phyloP scores from a whole-genome alignment of 2,888 invertebrate genomes.

The Apotomis capreana region DNA sequence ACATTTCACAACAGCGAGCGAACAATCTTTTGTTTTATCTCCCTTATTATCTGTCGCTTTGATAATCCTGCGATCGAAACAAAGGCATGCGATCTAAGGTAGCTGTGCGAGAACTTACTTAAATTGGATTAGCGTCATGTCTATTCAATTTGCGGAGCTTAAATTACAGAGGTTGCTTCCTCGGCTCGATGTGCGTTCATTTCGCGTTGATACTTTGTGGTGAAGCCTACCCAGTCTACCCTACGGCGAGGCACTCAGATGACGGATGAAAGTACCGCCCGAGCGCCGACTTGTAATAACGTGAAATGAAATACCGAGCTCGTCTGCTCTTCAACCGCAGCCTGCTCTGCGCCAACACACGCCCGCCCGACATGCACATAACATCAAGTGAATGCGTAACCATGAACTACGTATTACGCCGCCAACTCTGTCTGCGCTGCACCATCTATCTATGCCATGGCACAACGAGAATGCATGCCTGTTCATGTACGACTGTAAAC shows the following conservation, averaged over 20 bases:
- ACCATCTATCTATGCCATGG: slow-evolving; percentile 26
- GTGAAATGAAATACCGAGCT: slow-evolving; percentile 70
- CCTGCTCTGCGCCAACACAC: slow-evolving; percentile 52
- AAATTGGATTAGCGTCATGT: slow-evolving; percentile 35
- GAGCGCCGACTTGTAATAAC: slow-evolving; percentile 66
- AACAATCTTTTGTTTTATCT: slow-evolving; percentile 45
- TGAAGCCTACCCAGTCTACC: slow-evolving; percentile 51
- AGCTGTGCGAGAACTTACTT: slow-evolving; percentile 12
- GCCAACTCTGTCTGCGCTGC: slow-evolving; percentile 24
- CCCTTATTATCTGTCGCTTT: slow-evolving; percentile 22
- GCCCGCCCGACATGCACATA: slow-evolving; percentile 57
- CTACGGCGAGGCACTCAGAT: slow-evolving; percentile 61
- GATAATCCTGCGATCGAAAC: slow-evolving; percentile 29
- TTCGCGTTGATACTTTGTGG: slow-evolving; percentile 65
- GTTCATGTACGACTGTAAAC: slow-evolving; percentile 32
- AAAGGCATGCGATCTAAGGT: slow-evolving; percentile 27
- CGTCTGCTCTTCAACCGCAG: slow-evolving; percentile 68
- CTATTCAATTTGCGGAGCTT: slow-evolving; percentile 49
- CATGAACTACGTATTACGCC: slow-evolving; percentile 66
- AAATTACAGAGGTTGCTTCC: slow-evolving; percentile 41
- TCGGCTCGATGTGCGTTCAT: slow-evolving; percentile 49
- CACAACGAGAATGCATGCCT: slow-evolving; percentile 19
- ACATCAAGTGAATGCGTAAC: slow-evolving; percentile 61
- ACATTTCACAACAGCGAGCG: slow-evolving; percentile 67
- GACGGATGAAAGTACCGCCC: slow-evolving; percentile 73